Evolutionary conservation across 2,888 invertebrate species (phyloP), one percentile per base, ranked within the genome.

Genomic region (Agrotis segetum): DNA sequence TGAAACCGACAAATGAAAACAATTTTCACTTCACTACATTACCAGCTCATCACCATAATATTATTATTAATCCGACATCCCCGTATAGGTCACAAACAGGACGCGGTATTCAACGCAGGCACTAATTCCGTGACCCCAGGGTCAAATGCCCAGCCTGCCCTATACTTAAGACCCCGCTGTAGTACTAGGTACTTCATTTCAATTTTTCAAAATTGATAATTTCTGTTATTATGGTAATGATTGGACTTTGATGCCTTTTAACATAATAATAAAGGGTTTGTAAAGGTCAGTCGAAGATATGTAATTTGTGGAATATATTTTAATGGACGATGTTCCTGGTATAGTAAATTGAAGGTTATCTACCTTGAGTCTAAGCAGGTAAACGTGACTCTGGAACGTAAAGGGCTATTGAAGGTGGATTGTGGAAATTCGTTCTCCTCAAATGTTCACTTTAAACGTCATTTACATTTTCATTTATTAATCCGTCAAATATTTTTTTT

Each of bases 71-170:
- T 62, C 69, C 56, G 62, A 50, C 46, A 63, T 61, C 44, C 53
- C 71, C 71, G 77, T 74, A 80, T n/a, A 73, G 68, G 63, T 67
- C 76, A 72, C 78, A 63, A 78, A 72, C 74, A 75, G 79, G 29
- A 56, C 63, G n/a, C 29, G 19, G 34, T 40, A 66, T 52, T 77
- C 49, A 62, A 63, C 65, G 65, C 71, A 70, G 78, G 72, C 71
- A 82, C 85, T 83, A 85, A 86, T 85, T 81, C 73, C 60, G 60
- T 75, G 88, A 87, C 85, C 87, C 47, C 24, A 17, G 58, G 86
- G 84, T 87, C 85, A 83, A 71, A 52, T 72, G 69, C 50, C 73
- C 72, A 73, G 55, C 40, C 58, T 62, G 56, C 74, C 81, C 81
- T 83, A 56, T 82, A 83, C 72, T 83, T 84, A 84, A 60, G 24